These are phyloP conservation scores for Thunnus albacares DNA, from an alignment of 2,797 vertebrate genomes.

Conservation along the genomic window DNA sequence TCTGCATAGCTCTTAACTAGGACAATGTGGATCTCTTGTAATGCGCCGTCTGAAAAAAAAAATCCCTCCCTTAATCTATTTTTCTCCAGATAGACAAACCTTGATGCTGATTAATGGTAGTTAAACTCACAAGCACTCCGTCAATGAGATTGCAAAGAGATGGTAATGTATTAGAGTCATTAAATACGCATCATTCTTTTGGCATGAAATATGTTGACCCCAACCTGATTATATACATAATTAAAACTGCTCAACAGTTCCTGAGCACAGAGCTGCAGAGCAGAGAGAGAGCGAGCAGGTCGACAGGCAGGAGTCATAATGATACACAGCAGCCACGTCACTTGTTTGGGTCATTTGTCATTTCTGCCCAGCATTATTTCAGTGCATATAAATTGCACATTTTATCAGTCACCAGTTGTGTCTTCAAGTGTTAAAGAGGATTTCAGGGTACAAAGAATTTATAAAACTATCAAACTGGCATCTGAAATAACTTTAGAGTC, in stretches of 20 bases:
- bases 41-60: conserved; percentile 86
- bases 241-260: conserved; percentile 89
- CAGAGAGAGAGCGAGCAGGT: conserved; percentile 69
- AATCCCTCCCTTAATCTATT: conserved; percentile 90
- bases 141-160: conserved; percentile 89
- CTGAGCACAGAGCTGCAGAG: conserved; percentile 76
- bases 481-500: conserved; percentile 16
- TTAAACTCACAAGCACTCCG: conserved; percentile 88
- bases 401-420: conserved; percentile 75
- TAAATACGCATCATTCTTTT: conserved; percentile 92
- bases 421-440: conserved; percentile 54
- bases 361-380: conserved; percentile 74
- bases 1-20: conserved; percentile 89
- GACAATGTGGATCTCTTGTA: conserved; percentile 87
- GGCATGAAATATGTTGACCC: conserved; percentile 93
- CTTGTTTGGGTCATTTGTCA: conserved; percentile 86
- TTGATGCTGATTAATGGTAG: conserved; percentile 90
- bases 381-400: conserved; percentile 83
- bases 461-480: conserved; percentile 35
- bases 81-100: conserved; percentile 90
- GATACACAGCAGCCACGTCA: conserved; percentile 82
- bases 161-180: conserved; percentile 92
- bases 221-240: conserved; percentile 91
- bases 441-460: conserved; percentile 38
- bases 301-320: conserved; percentile 83